phyloP scores from a whole-genome alignment of 2,113 vertebrate species.

The Psephotus haematonotus region DNA sequence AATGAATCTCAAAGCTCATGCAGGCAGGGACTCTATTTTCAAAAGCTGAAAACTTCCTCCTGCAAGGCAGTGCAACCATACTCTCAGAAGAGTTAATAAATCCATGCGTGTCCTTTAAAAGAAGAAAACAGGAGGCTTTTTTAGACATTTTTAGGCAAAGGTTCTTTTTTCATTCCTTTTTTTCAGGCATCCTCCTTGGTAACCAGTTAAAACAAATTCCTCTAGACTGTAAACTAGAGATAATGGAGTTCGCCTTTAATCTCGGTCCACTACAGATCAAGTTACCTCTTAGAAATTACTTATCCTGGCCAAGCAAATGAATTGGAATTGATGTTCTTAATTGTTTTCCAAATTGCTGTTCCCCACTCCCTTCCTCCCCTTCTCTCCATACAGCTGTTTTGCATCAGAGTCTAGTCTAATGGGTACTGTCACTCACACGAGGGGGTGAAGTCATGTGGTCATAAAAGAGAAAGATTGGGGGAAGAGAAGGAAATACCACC shows the following conservation, averaged over 20 bases:
- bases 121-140: constrained; percentile 2
- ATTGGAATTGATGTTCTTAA: constrained; percentile 83
- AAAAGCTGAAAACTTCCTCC: not conserved
- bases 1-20: not conserved
- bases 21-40: not conserved
- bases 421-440: constrained; percentile 78
- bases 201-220: constrained; percentile 60
- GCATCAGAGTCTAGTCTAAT: constrained; percentile 74
- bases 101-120: not conserved
- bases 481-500: constrained; percentile 71
- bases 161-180: not conserved
- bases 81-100: not conserved
- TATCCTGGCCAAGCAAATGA: constrained; percentile 77
- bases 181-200: constrained; percentile 23
- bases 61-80: not conserved
- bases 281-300: constrained; percentile 78
- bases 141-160: constrained; percentile 25
- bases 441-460: constrained; percentile 80
- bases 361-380: constrained; percentile 67
- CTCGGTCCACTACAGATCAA: constrained; percentile 53
- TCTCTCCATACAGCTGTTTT: constrained; percentile 76
- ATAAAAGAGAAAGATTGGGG: constrained; percentile 72
- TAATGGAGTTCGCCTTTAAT: constrained; percentile 70
- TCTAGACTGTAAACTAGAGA: constrained; percentile 60
- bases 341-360: constrained; percentile 85